Evolutionary conservation across 2,888 invertebrate genomes (phyloP).

Genomic region (Cataglyphis albicans): DNA sequence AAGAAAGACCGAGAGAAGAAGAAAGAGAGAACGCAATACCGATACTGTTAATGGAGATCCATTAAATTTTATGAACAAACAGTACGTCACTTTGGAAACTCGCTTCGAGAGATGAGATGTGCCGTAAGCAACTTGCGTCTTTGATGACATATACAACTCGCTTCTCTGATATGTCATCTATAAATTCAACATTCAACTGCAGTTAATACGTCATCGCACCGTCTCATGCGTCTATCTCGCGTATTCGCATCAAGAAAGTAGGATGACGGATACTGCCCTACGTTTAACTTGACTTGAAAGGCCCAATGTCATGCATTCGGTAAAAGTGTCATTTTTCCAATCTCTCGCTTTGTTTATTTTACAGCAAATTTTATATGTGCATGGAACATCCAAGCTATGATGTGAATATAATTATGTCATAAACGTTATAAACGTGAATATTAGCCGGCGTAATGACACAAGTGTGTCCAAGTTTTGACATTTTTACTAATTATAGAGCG

Average conservation of each 20-base stretch:
- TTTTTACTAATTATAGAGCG: not conserved
- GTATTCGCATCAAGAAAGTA: slow-evolving; percentile 3
- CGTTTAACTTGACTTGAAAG: slow-evolving; percentile 1
- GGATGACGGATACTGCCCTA: not conserved
- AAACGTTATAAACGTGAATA: not conserved
- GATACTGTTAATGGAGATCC: slow-evolving; percentile 41
- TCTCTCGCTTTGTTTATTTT: not conserved
- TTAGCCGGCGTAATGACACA: not conserved
- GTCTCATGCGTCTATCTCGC: slow-evolving; percentile 10
- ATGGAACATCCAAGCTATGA: not conserved
- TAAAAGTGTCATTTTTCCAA: not conserved
- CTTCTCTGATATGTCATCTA: slow-evolving; percentile 34
- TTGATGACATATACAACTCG: not conserved
- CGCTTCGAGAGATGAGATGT: not conserved
- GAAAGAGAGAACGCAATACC: slow-evolving; percentile 17
- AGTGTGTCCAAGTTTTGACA: not conserved
- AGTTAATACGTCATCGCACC: slow-evolving; percentile 25
- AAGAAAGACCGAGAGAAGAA: not conserved
- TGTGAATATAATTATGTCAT: not conserved
- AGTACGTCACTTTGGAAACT: slow-evolving; percentile 31
- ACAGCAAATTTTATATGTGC: not conserved
- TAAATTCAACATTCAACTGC: slow-evolving; percentile 27
- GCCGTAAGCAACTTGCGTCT: slow-evolving; percentile 7
- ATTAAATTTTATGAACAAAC: slow-evolving; percentile 56
- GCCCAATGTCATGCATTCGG: not conserved